Evolutionary conservation across 2,113 vertebrate genomes (phyloP).

Genomic region (Psittacara wagleri): DNA sequence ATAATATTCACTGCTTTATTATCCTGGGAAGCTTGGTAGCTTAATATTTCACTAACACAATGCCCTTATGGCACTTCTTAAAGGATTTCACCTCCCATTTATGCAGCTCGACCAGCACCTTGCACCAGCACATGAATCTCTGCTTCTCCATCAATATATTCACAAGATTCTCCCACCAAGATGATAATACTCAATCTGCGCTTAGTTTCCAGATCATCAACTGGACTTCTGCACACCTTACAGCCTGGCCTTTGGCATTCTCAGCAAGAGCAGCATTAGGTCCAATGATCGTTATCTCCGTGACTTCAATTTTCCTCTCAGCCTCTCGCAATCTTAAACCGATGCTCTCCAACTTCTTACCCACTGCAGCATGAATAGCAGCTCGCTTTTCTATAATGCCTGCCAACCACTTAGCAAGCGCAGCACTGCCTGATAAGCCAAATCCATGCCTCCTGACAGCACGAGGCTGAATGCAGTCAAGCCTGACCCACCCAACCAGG

Average conservation of each 20-base stretch:
- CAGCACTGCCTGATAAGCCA: conserved; percentile 43
- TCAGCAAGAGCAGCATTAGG: conserved; percentile 60
- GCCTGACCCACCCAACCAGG: conserved; percentile 43
- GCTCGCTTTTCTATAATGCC: conserved; percentile 39
- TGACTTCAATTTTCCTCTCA: conserved; percentile 68
- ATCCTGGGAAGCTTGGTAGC: neutral
- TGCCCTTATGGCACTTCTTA: neutral
- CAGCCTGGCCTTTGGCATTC: conserved; percentile 64
- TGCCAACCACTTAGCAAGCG: conserved; percentile 59
- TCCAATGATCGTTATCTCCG: conserved; percentile 61
- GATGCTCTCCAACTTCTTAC: conserved; percentile 57
- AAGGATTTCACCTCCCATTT: neutral
- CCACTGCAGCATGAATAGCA: conserved; percentile 60
- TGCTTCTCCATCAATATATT: neutral
- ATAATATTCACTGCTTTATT: neutral
- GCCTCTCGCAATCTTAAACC: conserved; percentile 59
- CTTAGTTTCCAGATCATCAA: conserved; percentile 66
- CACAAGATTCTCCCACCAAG: conserved; percentile 35
- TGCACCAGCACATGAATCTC: neutral
- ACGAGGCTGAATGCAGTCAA: conserved; percentile 4
- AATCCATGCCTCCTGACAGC: conserved; percentile 13
- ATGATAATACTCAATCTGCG: conserved; percentile 56
- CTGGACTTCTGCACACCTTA: conserved; percentile 39
- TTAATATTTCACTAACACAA: neutral
- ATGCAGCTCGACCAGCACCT: neutral